Conservation (phyloP, 2,797 vertebrate species). For the Centropyge bicolor region DNA sequence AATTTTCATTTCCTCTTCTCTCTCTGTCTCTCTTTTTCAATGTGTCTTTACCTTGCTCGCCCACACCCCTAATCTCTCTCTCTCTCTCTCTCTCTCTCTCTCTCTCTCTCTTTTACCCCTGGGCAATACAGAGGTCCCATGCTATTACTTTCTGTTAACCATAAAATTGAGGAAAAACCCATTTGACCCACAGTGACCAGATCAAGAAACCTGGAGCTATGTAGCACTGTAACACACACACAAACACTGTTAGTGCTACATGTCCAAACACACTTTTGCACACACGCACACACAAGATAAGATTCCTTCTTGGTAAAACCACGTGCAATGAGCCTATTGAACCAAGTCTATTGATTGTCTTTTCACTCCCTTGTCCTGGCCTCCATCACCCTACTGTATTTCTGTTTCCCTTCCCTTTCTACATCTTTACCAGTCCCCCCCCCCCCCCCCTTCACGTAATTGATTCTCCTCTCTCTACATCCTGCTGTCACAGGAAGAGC, state of each 20-base stretch:
- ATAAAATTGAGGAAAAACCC: slow-evolving; percentile 38
- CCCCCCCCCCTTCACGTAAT: slow-evolving; percentile 37
- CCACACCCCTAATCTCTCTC: not conserved
- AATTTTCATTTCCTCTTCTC: slow-evolving; percentile 18
- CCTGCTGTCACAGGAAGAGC: slow-evolving; percentile 42
- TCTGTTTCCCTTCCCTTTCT: slow-evolving; percentile 32
- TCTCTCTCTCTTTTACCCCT: not conserved
- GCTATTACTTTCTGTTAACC: slow-evolving; percentile 28
- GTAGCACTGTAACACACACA: not conserved
- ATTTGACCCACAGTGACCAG: slow-evolving; percentile 37
- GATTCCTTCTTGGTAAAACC: slow-evolving; percentile 32
- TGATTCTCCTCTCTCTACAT: slow-evolving; percentile 55
- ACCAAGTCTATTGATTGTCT: slow-evolving; percentile 54
- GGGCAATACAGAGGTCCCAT: slow-evolving; percentile 7
- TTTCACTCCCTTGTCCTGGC: slow-evolving; percentile 22
- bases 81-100: not conserved
- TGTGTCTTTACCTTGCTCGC: not conserved
- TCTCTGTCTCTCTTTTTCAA: not conserved
- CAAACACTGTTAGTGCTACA: not conserved
- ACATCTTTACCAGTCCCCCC: slow-evolving; percentile 19
- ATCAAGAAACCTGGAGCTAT: slow-evolving; percentile 35
- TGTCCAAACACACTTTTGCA: slow-evolving; percentile 3
- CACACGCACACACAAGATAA: slow-evolving; percentile 32
- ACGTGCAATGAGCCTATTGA: slow-evolving; percentile 47
- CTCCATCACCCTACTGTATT: slow-evolving; percentile 17